A percentile compares a stretch with the other conserved stretches of the same genome.
phyloP scores from a whole-genome alignment of 2,113 vertebrate species.

The Montifringilla adamsi region DNA sequence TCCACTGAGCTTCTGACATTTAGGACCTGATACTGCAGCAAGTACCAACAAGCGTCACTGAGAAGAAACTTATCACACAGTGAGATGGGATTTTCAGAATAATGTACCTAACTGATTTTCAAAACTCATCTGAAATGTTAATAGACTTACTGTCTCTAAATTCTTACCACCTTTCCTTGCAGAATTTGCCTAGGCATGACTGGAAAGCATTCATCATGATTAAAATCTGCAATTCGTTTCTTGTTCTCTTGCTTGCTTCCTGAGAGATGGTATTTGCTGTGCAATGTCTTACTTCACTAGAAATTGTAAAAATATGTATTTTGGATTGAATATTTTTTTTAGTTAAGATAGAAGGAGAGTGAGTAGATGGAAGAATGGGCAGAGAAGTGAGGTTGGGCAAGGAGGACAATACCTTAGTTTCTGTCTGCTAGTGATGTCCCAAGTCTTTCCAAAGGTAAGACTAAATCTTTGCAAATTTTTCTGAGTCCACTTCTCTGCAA shows the following conservation, averaged over 20 bases:
- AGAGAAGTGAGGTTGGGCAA: neutral
- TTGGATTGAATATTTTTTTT: neutral
- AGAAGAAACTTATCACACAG: neutral
- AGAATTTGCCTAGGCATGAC: conserved; percentile 36
- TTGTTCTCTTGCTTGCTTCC: neutral
- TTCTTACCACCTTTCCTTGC: neutral
- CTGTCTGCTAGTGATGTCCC: neutral
- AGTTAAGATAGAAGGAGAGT: neutral
- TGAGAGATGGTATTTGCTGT: neutral
- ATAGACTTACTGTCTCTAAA: conserved; percentile 48
- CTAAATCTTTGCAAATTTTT: neutral
- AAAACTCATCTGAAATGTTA: conserved; percentile 46
- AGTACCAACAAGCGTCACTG: conserved; percentile 42
- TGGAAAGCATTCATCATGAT: conserved; percentile 13
- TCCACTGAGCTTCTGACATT: conserved; percentile 6
- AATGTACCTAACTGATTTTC: conserved; percentile 25
- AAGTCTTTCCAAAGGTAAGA: neutral
- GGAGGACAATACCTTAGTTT: neutral
- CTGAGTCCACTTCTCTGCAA: neutral
- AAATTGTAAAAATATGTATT: neutral
- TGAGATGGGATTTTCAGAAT: conserved; percentile 26
- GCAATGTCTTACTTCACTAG: neutral
- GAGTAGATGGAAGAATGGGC: neutral
- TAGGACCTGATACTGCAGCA: conserved; percentile 22
- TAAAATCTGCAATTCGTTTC: conserved; percentile 13